Base-by-base conservation (phyloP, 2,113 vertebrate species). In the Sigmodon hispidus region DNA sequence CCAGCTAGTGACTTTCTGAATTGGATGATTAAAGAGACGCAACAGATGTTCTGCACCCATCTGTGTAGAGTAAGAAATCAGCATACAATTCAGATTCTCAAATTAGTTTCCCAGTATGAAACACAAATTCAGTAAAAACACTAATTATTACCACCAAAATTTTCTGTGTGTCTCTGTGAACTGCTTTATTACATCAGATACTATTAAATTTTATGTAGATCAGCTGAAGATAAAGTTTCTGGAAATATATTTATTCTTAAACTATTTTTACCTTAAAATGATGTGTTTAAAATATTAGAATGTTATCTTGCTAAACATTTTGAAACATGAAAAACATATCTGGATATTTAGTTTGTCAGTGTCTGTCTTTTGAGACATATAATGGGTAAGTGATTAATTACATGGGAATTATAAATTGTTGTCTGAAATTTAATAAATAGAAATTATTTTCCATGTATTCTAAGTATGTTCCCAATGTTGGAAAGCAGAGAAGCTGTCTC, bases 221-320 rank as follows among this genome's bases (percentile, higher is more conserved):
- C 29, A 73, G 29, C 70, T 48, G 29, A 96, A 84, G 17, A 77
- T 67, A 3, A 93, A 90, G 6, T 65, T 93, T 8, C 52, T 91
- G 76, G 45, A 93, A 80, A 80, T 89, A 45, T n/a, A 55, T 87
- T 90, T 80, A 10, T 87, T 52, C 2, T 69, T 94, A 95, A 95
- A 95, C 87, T 36, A 79, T 29, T 55, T 96, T 91, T 7, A 63
- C 34, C 21, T 91, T 72, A 45, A 75, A 85, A 69, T 80, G 8
- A 19, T 81, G 7, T 29, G 87, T 59, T 73, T 89, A 29, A 92
- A 90, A 93, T 45, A 85, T 40, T 48, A 7, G 11, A 52, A 83
- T 84, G 0, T 79, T 79, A 45, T 70, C 59, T 85, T 84, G 67
- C 2, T 84, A 3, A 85, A 89, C 86, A 80, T 76, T 85, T 87